Evolutionary conservation across 2,888 invertebrate species (phyloP).

Genomic region (Theretra japonica): DNA sequence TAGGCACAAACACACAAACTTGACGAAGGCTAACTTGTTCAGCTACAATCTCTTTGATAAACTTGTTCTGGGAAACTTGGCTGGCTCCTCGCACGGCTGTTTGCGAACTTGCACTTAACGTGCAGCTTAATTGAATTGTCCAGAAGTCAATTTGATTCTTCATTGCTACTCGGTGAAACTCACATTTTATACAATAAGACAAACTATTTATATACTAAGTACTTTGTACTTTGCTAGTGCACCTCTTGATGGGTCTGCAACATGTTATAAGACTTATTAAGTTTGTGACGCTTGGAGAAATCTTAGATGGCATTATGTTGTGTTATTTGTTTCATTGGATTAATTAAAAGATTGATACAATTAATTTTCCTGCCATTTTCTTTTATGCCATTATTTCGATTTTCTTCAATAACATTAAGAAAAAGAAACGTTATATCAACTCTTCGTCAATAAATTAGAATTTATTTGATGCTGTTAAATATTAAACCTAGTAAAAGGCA

Average conservation of each 20-base stretch:
- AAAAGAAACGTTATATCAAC: too few species aligned
- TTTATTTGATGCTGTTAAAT: too few species aligned
- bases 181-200: slow-evolving; percentile 24
- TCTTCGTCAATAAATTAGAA: neutral
- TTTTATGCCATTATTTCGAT: too few species aligned
- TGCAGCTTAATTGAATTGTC: slow-evolving; percentile 80
- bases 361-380: too few species aligned
- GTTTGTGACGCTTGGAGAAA: neutral
- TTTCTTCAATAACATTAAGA: too few species aligned
- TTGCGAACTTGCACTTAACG: slow-evolving; percentile 80
- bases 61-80: slow-evolving; percentile 67
- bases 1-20: slow-evolving; percentile 37
- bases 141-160: slow-evolving; percentile 77
- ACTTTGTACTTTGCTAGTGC: neutral
- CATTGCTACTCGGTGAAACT: slow-evolving; percentile 48
- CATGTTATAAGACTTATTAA: neutral
- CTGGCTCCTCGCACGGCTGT: slow-evolving; percentile 66
- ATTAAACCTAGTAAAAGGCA: neutral
- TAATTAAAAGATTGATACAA: neutral
- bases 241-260: neutral
- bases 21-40: slow-evolving; percentile 73
- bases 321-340: neutral
- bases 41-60: slow-evolving; percentile 70
- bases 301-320: neutral
- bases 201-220: slow-evolving; percentile 25